Conservation (phyloP, 2,113 vertebrate genomes). For the Nestor notabilis region DNA sequence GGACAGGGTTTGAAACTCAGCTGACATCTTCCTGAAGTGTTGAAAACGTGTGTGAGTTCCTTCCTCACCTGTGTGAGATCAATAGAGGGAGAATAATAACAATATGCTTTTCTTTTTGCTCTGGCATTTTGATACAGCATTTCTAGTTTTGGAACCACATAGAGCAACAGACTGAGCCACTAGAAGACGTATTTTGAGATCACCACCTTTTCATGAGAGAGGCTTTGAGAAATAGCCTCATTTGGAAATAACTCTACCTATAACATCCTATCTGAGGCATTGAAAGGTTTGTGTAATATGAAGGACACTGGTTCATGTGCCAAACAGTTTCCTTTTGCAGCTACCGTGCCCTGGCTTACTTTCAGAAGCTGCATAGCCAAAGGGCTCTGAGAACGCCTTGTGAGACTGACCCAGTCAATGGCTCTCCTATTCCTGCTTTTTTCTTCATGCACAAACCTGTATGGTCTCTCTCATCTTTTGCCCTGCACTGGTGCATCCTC, state of each 20-base stretch:
- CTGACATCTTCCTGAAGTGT: neutral
- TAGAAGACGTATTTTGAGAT: neutral
- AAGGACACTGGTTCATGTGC: neutral
- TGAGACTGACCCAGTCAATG: neutral
- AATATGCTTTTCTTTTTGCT: neutral
- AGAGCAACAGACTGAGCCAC: neutral
- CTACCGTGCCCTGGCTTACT: neutral
- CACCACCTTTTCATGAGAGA: neutral
- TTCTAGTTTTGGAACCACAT: neutral
- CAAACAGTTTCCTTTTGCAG: neutral
- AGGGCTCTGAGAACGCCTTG: neutral
- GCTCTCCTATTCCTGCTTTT: neutral
- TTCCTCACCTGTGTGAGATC: neutral
- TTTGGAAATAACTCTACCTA: neutral
- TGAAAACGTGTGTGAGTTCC: neutral
- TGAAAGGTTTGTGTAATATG: neutral
- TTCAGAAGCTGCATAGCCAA: neutral
- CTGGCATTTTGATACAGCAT: neutral
- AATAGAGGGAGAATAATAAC: neutral
- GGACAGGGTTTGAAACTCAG: neutral
- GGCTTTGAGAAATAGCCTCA: neutral
- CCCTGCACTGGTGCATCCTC: neutral
- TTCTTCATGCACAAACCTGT: neutral
- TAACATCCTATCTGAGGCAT: neutral
- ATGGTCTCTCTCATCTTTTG: neutral